These are phyloP conservation scores for Mus pahari DNA, from an alignment of 2,113 vertebrate genomes.

Conservation along the genomic window DNA sequence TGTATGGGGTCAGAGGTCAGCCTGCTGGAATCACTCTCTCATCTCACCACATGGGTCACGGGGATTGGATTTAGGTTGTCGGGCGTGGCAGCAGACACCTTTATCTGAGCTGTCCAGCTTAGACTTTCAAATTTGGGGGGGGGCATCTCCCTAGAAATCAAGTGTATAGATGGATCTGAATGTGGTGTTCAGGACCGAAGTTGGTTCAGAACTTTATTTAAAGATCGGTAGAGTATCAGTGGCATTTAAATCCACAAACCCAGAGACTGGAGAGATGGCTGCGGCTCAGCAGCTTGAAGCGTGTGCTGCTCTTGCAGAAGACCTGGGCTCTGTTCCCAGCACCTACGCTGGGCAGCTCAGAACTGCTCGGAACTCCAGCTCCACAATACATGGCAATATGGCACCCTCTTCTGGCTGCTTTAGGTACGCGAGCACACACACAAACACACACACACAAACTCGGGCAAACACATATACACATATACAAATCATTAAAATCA, in stretches of 20 bases:
- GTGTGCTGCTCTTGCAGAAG: neutral
- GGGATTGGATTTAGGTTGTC: neutral
- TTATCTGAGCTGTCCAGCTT: neutral
- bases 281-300: neutral
- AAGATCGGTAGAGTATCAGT: constrained; percentile 9
- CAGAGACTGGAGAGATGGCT: neutral
- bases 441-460: no score
- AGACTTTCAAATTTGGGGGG: neutral
- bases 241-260: constrained; percentile 29
- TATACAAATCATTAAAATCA: neutral
- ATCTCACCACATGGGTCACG: neutral
- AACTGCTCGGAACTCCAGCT: neutral
- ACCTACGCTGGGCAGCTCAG: neutral
- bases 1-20: neutral
- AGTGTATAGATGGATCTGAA: neutral
- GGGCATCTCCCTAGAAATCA: neutral
- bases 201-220: constrained; percentile 1
- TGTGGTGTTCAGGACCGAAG: neutral
- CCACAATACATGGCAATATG: neutral
- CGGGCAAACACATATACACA: no score
- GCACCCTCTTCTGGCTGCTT: neutral
- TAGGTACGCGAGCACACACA: no score
- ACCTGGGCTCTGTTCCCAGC: neutral
- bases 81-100: neutral
- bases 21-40: neutral